These are phyloP conservation scores for Conus canariensis DNA, from an alignment of 2,888 invertebrate genomes.

Conservation along the genomic window DNA sequence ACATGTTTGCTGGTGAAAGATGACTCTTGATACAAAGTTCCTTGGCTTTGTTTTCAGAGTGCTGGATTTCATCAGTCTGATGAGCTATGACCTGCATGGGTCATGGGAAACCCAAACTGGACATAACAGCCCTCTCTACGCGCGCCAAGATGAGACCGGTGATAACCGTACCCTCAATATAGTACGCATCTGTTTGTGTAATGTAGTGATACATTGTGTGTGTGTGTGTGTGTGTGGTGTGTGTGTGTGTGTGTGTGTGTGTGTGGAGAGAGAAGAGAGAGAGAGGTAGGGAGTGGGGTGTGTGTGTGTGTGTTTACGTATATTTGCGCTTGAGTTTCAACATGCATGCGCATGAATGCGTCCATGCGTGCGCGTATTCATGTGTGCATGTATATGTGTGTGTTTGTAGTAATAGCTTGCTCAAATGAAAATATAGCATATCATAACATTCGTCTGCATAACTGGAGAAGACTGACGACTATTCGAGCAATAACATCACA, in stretches of 20 bases:
- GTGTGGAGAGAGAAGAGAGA: neutral
- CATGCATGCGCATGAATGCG: no score
- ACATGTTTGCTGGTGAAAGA: no score
- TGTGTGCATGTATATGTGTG: neutral
- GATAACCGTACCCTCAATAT: conserved; percentile 50
- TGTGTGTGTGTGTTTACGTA: neutral
- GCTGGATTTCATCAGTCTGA: conserved; percentile 35
- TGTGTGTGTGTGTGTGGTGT: conserved; percentile 8
- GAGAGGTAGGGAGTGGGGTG: no score
- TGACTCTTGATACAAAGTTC: no score
- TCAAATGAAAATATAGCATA: no score
- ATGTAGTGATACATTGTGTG: neutral
- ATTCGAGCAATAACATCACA: no score
- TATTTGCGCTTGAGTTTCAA: no score
- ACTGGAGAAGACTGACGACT: no score
- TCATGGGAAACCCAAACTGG: conserved; percentile 72
- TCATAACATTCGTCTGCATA: no score
- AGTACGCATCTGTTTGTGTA: neutral
- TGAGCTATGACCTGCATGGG: conserved; percentile 74
- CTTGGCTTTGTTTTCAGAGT: no score
- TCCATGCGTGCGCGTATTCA: no score
- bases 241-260: conserved; percentile 26
- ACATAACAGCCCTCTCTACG: conserved; percentile 74
- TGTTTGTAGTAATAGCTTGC: neutral
- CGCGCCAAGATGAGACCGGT: conserved; percentile 52